These are phyloP conservation scores for Epizoanthus ramosus DNA, from an alignment of 92 coral and sea anemone species.

Conservation along the genomic window DNA sequence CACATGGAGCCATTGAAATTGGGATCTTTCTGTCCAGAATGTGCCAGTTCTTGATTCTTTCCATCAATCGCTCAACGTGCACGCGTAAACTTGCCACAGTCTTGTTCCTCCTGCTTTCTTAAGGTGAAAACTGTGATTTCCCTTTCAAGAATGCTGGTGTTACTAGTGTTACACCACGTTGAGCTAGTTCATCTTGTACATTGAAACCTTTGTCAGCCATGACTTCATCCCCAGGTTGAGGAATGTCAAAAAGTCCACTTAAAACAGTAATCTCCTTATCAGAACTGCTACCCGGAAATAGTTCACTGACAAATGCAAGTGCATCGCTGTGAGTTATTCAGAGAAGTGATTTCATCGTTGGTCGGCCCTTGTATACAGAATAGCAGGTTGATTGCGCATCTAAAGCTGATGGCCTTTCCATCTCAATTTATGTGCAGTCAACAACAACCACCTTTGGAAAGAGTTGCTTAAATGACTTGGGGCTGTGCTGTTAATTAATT, in stretches of 20 bases:
- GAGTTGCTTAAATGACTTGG: constrained; percentile 26
- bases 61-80: constrained; percentile 43
- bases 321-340: constrained; percentile 50
- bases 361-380: constrained; percentile 36
- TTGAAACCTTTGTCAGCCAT: not conserved
- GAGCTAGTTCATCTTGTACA: not conserved
- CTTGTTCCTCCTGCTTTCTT: constrained; percentile 29
- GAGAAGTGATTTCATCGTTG: constrained; percentile 43
- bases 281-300: constrained; percentile 45
- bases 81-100: constrained; percentile 29
- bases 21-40: constrained; percentile 34
- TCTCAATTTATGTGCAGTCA: not conserved
- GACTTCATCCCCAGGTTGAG: constrained; percentile 13
- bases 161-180: constrained; percentile 24
- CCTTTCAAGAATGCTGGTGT: constrained; percentile 19
- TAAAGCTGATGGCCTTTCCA: constrained; percentile 42
- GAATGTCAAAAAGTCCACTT: constrained; percentile 27
- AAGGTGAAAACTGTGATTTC: constrained; percentile 1
- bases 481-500: constrained; percentile 31
- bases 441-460: constrained; percentile 30
- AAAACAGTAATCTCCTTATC: constrained; percentile 43
- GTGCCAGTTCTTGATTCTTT: constrained; percentile 45
- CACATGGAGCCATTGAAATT: constrained; percentile 40
- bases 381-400: constrained; percentile 42
- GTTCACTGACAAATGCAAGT: constrained; percentile 44